Evolutionary conservation across 1,140 invertebrate genomes (phyloP), one percentile per base, ranked within the genome.

Genomic region (Drosophila malerkotliana): DNA sequence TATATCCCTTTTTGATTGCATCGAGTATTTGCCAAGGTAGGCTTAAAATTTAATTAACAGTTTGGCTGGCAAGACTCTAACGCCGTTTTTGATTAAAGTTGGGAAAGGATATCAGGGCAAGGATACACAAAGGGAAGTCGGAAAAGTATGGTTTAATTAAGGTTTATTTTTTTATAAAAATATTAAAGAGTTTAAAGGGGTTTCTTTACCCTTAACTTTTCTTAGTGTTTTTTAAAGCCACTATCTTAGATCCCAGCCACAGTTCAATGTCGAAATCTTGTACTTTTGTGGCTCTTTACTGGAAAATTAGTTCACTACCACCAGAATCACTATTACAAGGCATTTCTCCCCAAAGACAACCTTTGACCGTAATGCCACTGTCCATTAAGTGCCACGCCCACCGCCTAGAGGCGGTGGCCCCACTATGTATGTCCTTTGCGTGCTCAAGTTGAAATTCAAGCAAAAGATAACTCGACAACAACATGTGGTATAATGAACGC

Each of bases 381-480:
- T 77, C 62, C 77, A 84, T 84, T 87, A 84, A 85, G 83, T 66
- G 73, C 62, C 81, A 85, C 77, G 49, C 82, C 73, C 81, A 32
- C 12, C 39, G 52, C 30, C 32, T 21, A 34, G 14, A 24, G 60
- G 18, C 18, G 18, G 18, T 18, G 15, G 0, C 15, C 21, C 9
- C 4, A 28, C 37, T 21, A 21, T 21, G 2, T 21, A 21, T 21
- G 79, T 59, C 68, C 64, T 78, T 87, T 87, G 82, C 82, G 82
- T 85, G 82, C 82, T 75, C 74, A 85, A 85, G 82, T 85, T 82
- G 82, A 85, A 87, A 85, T 87, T 80, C 72, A 39, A 74, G 68
- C 81, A 73, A 67, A 37, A 87, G 78, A 85, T 82, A 87, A 78
- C 78, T 21, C 21, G 66, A 66, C 28, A 45, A 57, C 5, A 28